Percentiles rank a stretch among this genome's conserved stretches.
These are phyloP conservation scores for Drosophila aldrichi DNA, from an alignment of 2,888 invertebrate species.

Conservation along the genomic window DNA sequence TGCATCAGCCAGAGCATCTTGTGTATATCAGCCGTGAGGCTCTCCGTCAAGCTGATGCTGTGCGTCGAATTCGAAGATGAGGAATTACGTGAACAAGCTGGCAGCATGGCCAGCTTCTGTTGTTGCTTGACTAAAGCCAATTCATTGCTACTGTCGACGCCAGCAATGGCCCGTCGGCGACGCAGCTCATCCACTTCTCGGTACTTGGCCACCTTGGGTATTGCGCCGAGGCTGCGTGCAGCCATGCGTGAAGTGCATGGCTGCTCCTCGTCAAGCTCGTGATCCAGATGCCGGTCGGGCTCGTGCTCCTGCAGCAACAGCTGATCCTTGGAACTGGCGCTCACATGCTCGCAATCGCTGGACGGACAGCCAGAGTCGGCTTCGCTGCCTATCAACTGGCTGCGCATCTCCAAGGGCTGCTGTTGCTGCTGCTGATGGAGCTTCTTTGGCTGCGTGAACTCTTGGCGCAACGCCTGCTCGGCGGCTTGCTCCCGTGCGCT, in stretches of 20 bases:
- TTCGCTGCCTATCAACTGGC: conserved; percentile 80
- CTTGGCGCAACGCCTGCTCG: conserved; percentile 73
- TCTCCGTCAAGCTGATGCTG: conserved; percentile 86
- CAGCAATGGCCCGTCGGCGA: conserved; percentile 66
- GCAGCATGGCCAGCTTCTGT: conserved; percentile 86
- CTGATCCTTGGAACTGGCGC: conserved; percentile 90
- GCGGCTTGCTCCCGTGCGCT: conserved; percentile 61
- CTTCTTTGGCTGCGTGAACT: conserved; percentile 54
- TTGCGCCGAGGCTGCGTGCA: conserved; percentile 84
- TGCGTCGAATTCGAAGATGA: conserved; percentile 87
- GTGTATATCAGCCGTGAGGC: conserved; percentile 85
- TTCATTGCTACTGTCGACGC: conserved; percentile 39
- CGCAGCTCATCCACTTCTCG: conserved; percentile 82
- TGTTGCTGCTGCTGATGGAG: conserved; percentile 30
- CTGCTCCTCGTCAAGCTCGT: conserved; percentile 57
- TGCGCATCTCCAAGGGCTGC: conserved; percentile 29
- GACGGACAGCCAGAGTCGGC: conserved; percentile 86
- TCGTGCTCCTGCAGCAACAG: conserved; percentile 86
- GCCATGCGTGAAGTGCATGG: conserved; percentile 63
- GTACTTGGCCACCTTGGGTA: conserved; percentile 86
- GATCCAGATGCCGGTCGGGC: conserved; percentile 79
- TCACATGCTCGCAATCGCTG: conserved; percentile 87
- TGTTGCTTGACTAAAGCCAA: conserved; percentile 75
- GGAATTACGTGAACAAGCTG: conserved; percentile 86
- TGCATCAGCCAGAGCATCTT: conserved; percentile 85